phyloP scores from a whole-genome alignment of 2,797 vertebrate genomes.

The Sternotherus odoratus region DNA sequence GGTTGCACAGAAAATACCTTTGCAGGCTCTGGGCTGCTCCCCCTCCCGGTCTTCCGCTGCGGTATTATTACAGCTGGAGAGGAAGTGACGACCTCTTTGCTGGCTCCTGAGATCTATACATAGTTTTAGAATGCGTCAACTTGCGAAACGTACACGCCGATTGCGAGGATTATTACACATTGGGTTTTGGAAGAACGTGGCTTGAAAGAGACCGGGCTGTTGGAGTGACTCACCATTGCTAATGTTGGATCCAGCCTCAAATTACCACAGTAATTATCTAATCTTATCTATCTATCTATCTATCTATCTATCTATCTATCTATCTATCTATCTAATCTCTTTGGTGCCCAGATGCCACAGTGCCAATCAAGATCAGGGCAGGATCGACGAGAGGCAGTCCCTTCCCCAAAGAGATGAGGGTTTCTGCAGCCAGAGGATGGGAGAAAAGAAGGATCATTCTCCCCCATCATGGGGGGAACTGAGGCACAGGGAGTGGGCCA shows the following conservation, averaged over 20 bases:
- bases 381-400: not conserved
- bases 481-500: not conserved
- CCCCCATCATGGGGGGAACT: not conserved
- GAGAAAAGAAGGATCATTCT: not conserved
- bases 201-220: not conserved
- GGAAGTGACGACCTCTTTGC: conserved; percentile 17
- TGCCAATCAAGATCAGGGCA: not conserved
- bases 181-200: not conserved
- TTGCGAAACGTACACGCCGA: not conserved
- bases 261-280: not conserved
- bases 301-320: too few relatives aligned
- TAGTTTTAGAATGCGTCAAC: not conserved
- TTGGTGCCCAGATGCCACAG: too few relatives aligned
- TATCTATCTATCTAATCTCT: too few relatives aligned
- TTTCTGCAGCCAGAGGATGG: not conserved
- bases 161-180: not conserved
- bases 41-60: not conserved
- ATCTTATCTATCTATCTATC: not conserved
- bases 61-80: conserved; percentile 43
- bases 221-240: not conserved
- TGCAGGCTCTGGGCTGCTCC: not conserved
- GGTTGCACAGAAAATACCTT: conserved; percentile 1
- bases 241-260: not conserved
- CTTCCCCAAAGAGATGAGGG: not conserved
- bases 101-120: not conserved